phyloP scores from a whole-genome alignment of 2,888 invertebrate genomes.

The Desoria tigrina region DNA sequence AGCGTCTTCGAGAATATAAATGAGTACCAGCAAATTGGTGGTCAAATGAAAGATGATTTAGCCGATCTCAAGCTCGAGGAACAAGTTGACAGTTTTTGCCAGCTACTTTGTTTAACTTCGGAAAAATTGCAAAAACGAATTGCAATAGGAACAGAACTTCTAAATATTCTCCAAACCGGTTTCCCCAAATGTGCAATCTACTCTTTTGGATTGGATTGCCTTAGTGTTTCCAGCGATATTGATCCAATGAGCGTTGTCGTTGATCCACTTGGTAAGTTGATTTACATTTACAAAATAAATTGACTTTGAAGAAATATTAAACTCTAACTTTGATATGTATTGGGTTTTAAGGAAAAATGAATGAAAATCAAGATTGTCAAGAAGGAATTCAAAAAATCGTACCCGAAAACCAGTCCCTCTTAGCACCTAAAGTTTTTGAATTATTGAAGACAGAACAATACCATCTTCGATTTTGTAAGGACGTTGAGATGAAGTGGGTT shows the following conservation, averaged over 20 bases:
- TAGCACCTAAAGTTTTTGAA: not conserved
- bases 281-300: not conserved
- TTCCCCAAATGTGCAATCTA: constrained; percentile 25
- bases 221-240: constrained; percentile 30
- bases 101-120: not conserved
- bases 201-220: constrained; percentile 31
- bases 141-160: not conserved
- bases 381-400: constrained; percentile 19
- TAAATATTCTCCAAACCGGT: constrained; percentile 11
- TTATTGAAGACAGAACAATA: constrained; percentile 27
- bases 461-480: constrained; percentile 32
- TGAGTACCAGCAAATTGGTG: no score
- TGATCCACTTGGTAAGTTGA: constrained; percentile 27
- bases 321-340: not conserved
- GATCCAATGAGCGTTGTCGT: constrained; percentile 33
- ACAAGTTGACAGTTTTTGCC: constrained; percentile 8
- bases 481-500: constrained; percentile 21
- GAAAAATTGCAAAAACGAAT: not conserved
- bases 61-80: not conserved
- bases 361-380: not conserved
- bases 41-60: not conserved
- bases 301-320: not conserved
- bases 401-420: constrained; percentile 16
- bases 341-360: not conserved
- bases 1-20: no score